Conservation (phyloP, 2,113 vertebrate genomes). For the Upupa epops region DNA sequence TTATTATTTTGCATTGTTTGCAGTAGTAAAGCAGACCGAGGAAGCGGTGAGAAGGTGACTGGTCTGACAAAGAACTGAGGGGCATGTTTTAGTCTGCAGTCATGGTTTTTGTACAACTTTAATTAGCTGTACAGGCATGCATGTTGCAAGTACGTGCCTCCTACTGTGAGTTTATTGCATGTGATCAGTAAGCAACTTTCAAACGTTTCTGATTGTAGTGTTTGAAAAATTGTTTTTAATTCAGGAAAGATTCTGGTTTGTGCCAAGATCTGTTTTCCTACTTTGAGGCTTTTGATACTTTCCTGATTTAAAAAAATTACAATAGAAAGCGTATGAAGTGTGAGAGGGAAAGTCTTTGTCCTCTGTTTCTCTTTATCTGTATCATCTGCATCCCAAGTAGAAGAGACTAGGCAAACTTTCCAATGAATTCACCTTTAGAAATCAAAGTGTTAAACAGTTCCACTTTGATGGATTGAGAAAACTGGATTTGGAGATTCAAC, state of each 20-base stretch:
- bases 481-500: not conserved
- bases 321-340: not conserved
- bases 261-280: constrained; percentile 34
- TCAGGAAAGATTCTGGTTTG: not conserved
- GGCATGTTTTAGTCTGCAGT: not conserved
- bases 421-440: not conserved
- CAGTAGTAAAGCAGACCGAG: not conserved
- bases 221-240: constrained; percentile 42
- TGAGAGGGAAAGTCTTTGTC: not conserved
- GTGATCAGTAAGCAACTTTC: constrained; percentile 48
- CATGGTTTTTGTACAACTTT: constrained; percentile 1
- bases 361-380: not conserved
- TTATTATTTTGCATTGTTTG: constrained; percentile 9
- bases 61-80: not conserved
- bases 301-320: not conserved
- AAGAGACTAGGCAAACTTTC: not conserved
- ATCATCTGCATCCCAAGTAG: not conserved
- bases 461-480: not conserved
- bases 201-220: constrained; percentile 9
- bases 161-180: constrained; percentile 43
- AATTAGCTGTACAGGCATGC: constrained; percentile 31
- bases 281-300: constrained; percentile 30
- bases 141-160: constrained; percentile 23
- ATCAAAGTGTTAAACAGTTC: not conserved
- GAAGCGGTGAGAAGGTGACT: not conserved